A percentile compares a stretch with the other conserved stretches of the same genome.
Conservation (phyloP, 2,888 invertebrate species). For the Taphrorychus bicolor region DNA sequence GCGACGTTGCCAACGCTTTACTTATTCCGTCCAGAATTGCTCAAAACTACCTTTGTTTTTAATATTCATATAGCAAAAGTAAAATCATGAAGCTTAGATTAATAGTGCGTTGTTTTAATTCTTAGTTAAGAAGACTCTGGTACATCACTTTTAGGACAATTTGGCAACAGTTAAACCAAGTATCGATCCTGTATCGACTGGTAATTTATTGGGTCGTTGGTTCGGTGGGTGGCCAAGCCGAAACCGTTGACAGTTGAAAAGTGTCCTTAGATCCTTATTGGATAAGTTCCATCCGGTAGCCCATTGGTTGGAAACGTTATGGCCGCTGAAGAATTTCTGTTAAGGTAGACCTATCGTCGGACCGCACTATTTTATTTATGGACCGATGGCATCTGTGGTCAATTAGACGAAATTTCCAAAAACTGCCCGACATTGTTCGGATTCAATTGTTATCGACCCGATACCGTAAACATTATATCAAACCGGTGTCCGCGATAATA, state of each 20-base stretch:
- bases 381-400: conserved; percentile 18
- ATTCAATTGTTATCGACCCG: not conserved
- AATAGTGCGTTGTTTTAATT: too few relatives aligned
- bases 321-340: conserved; percentile 46
- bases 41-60: too few relatives aligned
- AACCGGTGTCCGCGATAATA: not conserved
- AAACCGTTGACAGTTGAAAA: conserved; percentile 61
- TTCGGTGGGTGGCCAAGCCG: conserved; percentile 59
- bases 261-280: conserved; percentile 61
- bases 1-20: conserved; percentile 16
- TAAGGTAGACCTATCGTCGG: conserved; percentile 27
- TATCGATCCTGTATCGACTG: conserved; percentile 52
- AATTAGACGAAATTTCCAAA: conserved; percentile 11
- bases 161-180: conserved; percentile 27
- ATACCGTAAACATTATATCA: not conserved
- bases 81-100: too few relatives aligned
- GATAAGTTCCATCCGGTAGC: conserved; percentile 62
- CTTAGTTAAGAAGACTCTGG: not conserved
- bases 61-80: too few relatives aligned
- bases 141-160: conserved; percentile 4
- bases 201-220: conserved; percentile 59
- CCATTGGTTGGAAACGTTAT: conserved; percentile 58
- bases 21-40: too few relatives aligned
- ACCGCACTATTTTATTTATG: conserved; percentile 28
- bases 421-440: not conserved